Conservation (phyloP, 2,888 invertebrate genomes). For the Bombyx huttoni region DNA sequence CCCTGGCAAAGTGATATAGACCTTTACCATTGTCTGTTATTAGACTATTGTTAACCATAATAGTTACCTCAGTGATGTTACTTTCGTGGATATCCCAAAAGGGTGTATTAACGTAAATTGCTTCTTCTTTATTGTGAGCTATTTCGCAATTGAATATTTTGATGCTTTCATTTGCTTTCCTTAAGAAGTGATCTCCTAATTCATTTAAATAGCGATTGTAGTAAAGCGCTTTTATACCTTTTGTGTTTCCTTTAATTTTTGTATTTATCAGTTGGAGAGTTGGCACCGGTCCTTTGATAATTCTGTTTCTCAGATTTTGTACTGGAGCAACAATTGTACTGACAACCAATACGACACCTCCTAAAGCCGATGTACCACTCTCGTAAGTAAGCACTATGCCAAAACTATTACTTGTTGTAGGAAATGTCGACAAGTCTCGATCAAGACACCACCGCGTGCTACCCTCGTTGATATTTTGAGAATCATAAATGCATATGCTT, state of each 20-base stretch:
- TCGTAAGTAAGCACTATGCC: constrained; percentile 84
- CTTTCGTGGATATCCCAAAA: constrained; percentile 88
- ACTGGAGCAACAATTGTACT: constrained; percentile 81
- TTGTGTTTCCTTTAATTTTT: constrained; percentile 84
- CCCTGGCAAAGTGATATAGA: constrained; percentile 90
- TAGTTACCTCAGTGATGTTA: constrained; percentile 90
- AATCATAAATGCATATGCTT: constrained; percentile 83
- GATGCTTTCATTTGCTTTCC: constrained; percentile 91
- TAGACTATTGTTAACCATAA: constrained; percentile 88
- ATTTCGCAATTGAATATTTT: constrained; percentile 85
- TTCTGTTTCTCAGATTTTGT: constrained; percentile 80
- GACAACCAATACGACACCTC: constrained; percentile 85
- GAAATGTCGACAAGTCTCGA: constrained; percentile 90
- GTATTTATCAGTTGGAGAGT: constrained; percentile 79
- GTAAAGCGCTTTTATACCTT: constrained; percentile 86
- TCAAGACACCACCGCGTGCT: constrained; percentile 84
- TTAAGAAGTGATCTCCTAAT: constrained; percentile 85
- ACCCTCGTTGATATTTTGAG: constrained; percentile 75
- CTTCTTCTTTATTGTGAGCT: constrained; percentile 84
- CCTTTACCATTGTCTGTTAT: constrained; percentile 92
- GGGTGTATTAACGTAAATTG: constrained; percentile 86
- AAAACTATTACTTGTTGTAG: constrained; percentile 88
- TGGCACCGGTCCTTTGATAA: constrained; percentile 85
- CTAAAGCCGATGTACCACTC: constrained; percentile 84
- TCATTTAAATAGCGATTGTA: constrained; percentile 92